Percentiles rank a stretch among this genome's conserved stretches.
Conservation (phyloP, 2,113 vertebrate species). For the Mormyrus lacerda region DNA sequence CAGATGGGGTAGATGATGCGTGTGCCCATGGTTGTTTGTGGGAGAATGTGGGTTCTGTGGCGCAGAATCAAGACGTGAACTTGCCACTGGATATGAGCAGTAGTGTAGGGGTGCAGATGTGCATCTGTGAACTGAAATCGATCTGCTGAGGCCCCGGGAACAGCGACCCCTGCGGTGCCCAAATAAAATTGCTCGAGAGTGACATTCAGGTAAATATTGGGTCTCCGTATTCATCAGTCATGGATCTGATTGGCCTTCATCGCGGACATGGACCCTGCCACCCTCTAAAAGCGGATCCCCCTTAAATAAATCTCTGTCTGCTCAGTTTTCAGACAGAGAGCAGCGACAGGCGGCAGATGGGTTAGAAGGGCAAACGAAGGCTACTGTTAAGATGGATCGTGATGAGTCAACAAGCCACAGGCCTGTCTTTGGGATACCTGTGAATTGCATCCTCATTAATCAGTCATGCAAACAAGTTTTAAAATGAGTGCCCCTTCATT, state of each 20-base stretch:
- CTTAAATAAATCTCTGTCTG: background rate
- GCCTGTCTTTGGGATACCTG: background rate
- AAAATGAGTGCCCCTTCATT: conserved; percentile 43
- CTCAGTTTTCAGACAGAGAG: conserved; percentile 12
- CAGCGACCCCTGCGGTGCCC: background rate
- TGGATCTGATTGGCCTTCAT: background rate
- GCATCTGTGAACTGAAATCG: background rate
- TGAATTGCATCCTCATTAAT: conserved; percentile 41
- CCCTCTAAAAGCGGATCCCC: background rate
- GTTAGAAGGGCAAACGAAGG: conserved; percentile 20
- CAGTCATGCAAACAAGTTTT: conserved; percentile 40
- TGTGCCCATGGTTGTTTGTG: background rate
- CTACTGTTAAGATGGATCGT: background rate
- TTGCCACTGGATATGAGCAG: background rate
- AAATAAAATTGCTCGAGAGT: background rate
- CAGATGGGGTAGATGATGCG: background rate
- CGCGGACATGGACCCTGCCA: background rate
- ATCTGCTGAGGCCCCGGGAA: background rate
- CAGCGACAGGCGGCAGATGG: conserved; percentile 27
- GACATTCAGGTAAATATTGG: background rate
- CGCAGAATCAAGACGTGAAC: background rate
- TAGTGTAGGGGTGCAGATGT: background rate
- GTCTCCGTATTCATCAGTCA: background rate
- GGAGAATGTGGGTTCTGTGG: background rate
- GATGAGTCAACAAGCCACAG: background rate